Evolutionary conservation across 2,797 vertebrate genomes (phyloP).

Genomic region (Chelon auratus): DNA sequence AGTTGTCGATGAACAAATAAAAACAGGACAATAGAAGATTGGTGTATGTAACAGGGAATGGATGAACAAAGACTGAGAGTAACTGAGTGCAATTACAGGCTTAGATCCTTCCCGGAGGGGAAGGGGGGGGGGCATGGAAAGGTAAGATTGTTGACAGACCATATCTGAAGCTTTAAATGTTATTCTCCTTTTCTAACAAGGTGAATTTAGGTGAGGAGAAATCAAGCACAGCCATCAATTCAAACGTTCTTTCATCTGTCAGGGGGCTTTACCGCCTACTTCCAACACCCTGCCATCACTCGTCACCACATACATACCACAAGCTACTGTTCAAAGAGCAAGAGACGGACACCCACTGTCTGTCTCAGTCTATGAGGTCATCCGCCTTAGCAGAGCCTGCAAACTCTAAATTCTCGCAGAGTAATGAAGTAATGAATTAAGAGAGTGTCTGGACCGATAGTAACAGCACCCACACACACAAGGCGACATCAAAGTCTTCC

Average conservation of each 20-base stretch:
- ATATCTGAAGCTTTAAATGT: background rate
- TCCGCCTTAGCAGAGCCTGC: constrained; percentile 13
- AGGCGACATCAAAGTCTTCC: constrained; percentile 58
- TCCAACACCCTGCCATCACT: constrained; percentile 47
- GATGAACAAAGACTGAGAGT: constrained; percentile 3
- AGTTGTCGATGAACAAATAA: background rate
- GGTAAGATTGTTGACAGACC: constrained; percentile 3
- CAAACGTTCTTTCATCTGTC: background rate
- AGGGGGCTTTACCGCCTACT: constrained; percentile 5
- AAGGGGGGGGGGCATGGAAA: constrained; percentile 12
- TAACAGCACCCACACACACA: constrained; percentile 15
- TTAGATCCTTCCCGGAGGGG: constrained; percentile 28
- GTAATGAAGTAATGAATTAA: constrained; percentile 22
- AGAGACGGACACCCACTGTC: constrained; percentile 60
- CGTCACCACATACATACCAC: constrained; percentile 51
- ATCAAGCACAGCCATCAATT: constrained; percentile 15
- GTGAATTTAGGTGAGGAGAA: constrained; percentile 33
- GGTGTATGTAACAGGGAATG: background rate
- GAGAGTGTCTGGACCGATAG: constrained; percentile 53
- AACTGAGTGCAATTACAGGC: constrained; percentile 31
- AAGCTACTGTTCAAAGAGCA: constrained; percentile 49
- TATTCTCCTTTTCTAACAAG: constrained; percentile 11
- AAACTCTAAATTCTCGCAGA: background rate
- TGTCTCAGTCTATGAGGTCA: constrained; percentile 65
- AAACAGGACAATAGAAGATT: no score